A percentile compares a stretch with the other conserved stretches of the same genome.
phyloP scores from a whole-genome alignment of 2,888 invertebrate species.

The Chymomyza caudatula region DNA sequence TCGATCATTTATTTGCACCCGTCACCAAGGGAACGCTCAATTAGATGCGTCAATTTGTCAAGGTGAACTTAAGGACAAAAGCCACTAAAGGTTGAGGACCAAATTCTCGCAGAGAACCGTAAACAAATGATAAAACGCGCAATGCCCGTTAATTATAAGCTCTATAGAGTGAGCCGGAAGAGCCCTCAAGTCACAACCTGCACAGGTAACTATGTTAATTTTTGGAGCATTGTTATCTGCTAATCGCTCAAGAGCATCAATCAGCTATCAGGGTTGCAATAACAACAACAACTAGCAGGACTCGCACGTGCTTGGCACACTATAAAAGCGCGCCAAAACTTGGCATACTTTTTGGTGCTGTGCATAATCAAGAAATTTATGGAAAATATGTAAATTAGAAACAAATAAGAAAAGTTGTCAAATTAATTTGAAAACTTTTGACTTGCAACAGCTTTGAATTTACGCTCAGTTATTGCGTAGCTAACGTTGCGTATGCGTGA shows the following conservation, averaged over 20 bases:
- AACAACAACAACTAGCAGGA: neutral
- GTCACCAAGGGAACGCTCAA: neutral
- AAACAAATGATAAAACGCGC: neutral
- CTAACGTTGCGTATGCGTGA: conserved; percentile 2
- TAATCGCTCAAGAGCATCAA: conserved; percentile 19
- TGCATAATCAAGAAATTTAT: conserved; percentile 7
- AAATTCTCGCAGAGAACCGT: neutral
- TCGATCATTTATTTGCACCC: neutral
- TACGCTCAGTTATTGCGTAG: neutral
- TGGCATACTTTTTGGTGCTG: neutral
- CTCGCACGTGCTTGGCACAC: neutral
- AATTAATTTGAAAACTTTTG: conserved; percentile 25
- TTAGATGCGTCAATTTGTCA: neutral
- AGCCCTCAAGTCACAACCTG: neutral
- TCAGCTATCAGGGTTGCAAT: neutral
- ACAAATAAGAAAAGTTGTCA: conserved; percentile 23
- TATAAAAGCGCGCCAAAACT: neutral
- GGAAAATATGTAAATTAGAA: conserved; percentile 21
- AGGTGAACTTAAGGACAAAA: neutral
- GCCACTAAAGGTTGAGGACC: neutral
- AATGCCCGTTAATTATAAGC: neutral
- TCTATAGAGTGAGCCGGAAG: neutral
- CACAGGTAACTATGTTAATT: neutral
- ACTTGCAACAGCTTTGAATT: neutral
- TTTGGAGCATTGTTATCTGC: conserved; percentile 1